phyloP scores from a whole-genome alignment of 2,113 vertebrate species.

The Salvelinus alpinus region DNA sequence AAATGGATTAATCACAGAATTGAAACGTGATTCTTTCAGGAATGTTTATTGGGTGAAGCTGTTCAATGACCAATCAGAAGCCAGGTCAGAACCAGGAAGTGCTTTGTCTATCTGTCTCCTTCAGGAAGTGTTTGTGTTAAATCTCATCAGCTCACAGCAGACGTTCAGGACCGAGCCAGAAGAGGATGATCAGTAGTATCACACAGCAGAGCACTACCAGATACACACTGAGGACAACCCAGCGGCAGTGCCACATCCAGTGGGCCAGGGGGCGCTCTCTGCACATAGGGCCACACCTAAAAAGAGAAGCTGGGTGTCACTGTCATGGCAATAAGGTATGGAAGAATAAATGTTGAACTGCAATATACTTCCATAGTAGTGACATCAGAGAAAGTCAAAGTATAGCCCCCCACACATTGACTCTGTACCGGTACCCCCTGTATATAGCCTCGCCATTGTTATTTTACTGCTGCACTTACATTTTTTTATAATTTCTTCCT shows the following conservation, averaged over 20 bases:
- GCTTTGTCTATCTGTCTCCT: neutral
- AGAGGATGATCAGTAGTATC: constrained; percentile 53
- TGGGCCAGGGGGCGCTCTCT: constrained; percentile 54
- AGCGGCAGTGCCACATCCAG: constrained; percentile 62
- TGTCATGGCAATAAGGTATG: neutral
- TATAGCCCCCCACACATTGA: too few species aligned
- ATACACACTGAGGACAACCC: constrained; percentile 67
- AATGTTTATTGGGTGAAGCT: neutral
- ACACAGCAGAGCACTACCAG: constrained; percentile 68
- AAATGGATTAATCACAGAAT: neutral
- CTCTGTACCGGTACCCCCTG: too few species aligned
- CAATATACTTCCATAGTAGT: too few species aligned
- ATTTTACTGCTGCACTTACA: too few species aligned
- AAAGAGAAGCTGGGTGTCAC: constrained; percentile 2
- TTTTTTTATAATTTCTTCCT: too few species aligned
- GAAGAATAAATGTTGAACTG: too few species aligned
- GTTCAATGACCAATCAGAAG: constrained; percentile 1
- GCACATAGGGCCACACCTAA: constrained; percentile 56
- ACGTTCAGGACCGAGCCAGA: constrained; percentile 15
- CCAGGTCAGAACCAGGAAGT: neutral
- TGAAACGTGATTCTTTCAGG: neutral
- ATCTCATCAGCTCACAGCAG: neutral
- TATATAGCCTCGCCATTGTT: too few species aligned
- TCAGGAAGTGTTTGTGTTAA: neutral
- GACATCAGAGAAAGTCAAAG: too few species aligned